Percentiles rank a stretch among this genome's conserved stretches.
These are phyloP conservation scores for Griposia aprilina DNA, from an alignment of 2,888 invertebrate species.

Conservation along the genomic window DNA sequence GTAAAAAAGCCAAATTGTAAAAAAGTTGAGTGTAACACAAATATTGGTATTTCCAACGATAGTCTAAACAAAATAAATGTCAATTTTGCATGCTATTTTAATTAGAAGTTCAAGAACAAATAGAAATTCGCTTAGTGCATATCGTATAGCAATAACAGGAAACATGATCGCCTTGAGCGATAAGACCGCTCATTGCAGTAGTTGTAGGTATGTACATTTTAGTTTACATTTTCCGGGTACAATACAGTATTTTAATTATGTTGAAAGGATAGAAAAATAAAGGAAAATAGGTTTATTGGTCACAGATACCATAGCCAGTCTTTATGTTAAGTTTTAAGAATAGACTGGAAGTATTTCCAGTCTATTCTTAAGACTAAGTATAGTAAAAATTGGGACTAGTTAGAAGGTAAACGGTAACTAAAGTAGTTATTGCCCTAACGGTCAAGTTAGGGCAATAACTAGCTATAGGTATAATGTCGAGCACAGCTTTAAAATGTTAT, in stretches of 20 bases:
- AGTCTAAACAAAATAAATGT: neutral
- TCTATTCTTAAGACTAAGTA: no score
- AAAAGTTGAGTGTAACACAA: slow-evolving; percentile 3
- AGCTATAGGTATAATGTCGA: neutral
- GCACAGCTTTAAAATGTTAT: neutral
- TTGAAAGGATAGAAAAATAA: neutral
- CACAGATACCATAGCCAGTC: neutral
- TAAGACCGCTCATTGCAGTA: slow-evolving; percentile 4
- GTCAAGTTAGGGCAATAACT: neutral
- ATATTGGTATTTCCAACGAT: slow-evolving; percentile 14
- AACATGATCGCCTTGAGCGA: slow-evolving; percentile 13
- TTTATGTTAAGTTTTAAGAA: neutral
- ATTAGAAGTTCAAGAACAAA: neutral
- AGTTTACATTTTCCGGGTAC: neutral
- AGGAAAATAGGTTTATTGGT: neutral
- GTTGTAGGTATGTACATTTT: neutral
- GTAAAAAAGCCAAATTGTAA: neutral
- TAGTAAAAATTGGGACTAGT: neutral
- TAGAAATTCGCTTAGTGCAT: slow-evolving; percentile 1
- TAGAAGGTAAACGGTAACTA: no score
- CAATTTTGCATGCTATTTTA: neutral
- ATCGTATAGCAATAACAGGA: neutral
- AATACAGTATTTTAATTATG: neutral
- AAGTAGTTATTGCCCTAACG: no score
- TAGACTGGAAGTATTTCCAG: neutral